Percentiles rank a stretch among this genome's conserved stretches.
phyloP scores from a whole-genome alignment of 2,113 vertebrate genomes.

The Xiphophorus maculatus region DNA sequence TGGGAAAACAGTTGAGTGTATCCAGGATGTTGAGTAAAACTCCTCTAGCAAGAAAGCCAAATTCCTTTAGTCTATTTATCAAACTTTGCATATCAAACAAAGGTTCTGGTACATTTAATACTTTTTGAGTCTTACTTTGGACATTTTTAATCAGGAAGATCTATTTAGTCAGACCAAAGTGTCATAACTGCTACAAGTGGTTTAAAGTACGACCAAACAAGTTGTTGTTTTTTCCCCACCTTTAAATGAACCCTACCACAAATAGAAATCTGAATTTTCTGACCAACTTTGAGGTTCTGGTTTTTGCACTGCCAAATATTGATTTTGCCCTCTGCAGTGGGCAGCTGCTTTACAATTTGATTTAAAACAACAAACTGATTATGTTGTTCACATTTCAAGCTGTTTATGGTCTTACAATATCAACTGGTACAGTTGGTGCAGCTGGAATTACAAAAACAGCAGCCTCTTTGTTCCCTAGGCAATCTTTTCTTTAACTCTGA shows the following conservation, averaged over 20 bases:
- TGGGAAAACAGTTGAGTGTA: background rate
- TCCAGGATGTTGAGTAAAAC: background rate
- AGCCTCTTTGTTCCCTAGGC: too few species aligned
- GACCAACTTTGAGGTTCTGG: background rate
- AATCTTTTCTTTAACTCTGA: too few species aligned
- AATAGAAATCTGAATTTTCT: background rate
- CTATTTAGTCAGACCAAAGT: background rate
- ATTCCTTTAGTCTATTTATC: background rate
- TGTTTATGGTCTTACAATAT: too few species aligned
- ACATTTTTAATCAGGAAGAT: background rate
- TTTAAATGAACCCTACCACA: background rate
- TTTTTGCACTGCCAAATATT: background rate
- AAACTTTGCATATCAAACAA: background rate
- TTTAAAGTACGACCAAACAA: background rate
- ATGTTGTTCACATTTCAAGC: too few species aligned
- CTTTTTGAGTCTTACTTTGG: background rate
- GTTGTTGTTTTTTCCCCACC: background rate
- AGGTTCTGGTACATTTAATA: background rate
- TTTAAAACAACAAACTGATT: background rate
- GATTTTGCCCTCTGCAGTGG: background rate
- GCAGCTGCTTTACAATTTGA: background rate
- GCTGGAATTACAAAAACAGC: too few species aligned
- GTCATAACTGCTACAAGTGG: background rate
- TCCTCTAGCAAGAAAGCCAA: background rate
- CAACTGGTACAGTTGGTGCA: too few species aligned